These are phyloP conservation scores for Agriopis leucophaearia DNA, from an alignment of 2,888 invertebrate species.

Conservation along the genomic window DNA sequence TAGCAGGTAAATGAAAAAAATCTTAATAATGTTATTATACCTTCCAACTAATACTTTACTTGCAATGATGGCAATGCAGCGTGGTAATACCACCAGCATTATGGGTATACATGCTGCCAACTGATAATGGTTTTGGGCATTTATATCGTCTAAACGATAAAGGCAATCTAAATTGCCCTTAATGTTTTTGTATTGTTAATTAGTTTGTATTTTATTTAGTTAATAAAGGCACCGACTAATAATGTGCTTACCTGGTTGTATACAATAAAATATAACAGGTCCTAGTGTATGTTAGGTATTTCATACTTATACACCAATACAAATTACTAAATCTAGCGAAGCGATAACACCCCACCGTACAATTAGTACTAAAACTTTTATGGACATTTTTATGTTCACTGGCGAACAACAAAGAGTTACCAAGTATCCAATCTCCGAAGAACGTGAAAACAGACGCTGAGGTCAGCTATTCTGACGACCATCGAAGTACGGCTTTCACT, in stretches of 20 bases:
- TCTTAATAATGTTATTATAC: not conserved
- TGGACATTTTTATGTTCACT: conserved; percentile 11
- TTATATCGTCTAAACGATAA: too few species aligned
- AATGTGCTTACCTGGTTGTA: too few species aligned
- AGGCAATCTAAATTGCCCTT: too few species aligned
- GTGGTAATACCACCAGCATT: too few species aligned
- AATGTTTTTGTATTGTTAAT: too few species aligned
- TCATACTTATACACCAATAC: not conserved
- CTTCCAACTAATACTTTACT: not conserved
- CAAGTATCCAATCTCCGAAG: conserved; percentile 4
- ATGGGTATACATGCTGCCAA: too few species aligned
- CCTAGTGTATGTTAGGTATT: too few species aligned
- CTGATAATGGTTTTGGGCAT: too few species aligned
- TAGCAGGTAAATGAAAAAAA: not conserved
- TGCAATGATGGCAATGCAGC: not conserved
- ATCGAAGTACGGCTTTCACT: too few species aligned
- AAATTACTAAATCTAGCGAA: not conserved
- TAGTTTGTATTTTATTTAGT: too few species aligned
- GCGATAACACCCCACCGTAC: not conserved
- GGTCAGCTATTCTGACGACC: not conserved
- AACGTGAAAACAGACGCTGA: not conserved
- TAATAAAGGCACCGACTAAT: too few species aligned
- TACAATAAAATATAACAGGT: too few species aligned
- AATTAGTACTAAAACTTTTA: conserved; percentile 24
- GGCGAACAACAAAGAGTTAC: conserved; percentile 5